Conservation (phyloP, 2,888 invertebrate species). For the Scelioninae gen. 1 region DNA sequence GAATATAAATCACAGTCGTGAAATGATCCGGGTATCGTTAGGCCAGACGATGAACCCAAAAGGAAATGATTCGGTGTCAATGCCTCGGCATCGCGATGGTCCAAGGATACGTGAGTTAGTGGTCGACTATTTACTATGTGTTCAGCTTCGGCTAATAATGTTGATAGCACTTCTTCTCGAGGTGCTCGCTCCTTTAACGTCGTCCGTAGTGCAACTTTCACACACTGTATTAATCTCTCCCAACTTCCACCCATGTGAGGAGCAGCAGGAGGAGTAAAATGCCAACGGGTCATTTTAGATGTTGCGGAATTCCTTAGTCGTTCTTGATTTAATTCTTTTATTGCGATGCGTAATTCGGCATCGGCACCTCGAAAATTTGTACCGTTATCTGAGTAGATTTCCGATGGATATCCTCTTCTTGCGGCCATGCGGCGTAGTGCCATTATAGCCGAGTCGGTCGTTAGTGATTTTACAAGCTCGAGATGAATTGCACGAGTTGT, state of each 20-base stretch:
- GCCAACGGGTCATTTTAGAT: too few relatives aligned
- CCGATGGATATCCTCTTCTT: too few relatives aligned
- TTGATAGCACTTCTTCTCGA: conserved; percentile 70
- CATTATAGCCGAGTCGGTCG: too few relatives aligned
- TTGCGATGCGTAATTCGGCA: too few relatives aligned
- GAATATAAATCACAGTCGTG: conserved; percentile 3
- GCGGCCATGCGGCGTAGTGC: too few relatives aligned
- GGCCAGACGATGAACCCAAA: not conserved
- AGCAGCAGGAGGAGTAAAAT: conserved; percentile 48
- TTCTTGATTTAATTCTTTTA: too few relatives aligned
- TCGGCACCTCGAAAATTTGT: too few relatives aligned
- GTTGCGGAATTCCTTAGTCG: too few relatives aligned
- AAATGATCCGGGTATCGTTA: not conserved
- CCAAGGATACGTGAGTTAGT: not conserved
- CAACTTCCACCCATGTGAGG: conserved; percentile 47
- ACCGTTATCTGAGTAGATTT: too few relatives aligned
- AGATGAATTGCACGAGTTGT: too few relatives aligned
- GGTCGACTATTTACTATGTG: not conserved
- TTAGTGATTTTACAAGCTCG: too few relatives aligned
- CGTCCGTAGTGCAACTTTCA: conserved; percentile 61
- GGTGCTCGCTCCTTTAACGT: conserved; percentile 64
- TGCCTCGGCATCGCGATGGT: not conserved
- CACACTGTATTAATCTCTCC: conserved; percentile 25
- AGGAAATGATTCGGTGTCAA: not conserved
- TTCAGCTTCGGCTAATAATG: conserved; percentile 53